A percentile compares a stretch with the other conserved stretches of the same genome.
Evolutionary conservation across 2,888 invertebrate species (phyloP).

Genomic region (Flabesymbios commensalis): DNA sequence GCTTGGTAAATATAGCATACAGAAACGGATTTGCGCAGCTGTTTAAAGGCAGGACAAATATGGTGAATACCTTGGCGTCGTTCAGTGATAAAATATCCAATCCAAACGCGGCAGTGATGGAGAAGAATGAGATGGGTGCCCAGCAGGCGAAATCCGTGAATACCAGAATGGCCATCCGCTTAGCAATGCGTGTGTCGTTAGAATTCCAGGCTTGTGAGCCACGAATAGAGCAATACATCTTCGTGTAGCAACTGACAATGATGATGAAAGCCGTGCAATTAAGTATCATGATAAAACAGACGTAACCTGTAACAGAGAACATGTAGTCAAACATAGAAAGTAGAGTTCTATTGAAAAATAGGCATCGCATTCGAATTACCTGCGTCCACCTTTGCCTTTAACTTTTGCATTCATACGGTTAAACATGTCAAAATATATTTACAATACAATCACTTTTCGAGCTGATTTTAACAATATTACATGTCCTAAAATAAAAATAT

Average conservation of each 20-base stretch:
- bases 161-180: conserved; percentile 93
- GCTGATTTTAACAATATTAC: too few species aligned
- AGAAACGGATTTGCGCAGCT: conserved; percentile 97
- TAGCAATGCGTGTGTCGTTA: conserved; percentile 93
- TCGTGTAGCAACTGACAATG: conserved; percentile 92
- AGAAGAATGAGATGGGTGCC: conserved; percentile 96
- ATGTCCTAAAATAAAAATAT: too few species aligned
- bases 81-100: conserved; percentile 86
- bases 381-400: too few species aligned
- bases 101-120: conserved; percentile 90
- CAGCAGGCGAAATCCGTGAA: conserved; percentile 98
- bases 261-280: conserved; percentile 80
- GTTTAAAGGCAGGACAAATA: conserved; percentile 93
- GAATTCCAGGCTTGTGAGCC: conserved; percentile 95
- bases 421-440: too few species aligned
- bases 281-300: conserved; percentile 56
- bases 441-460: too few species aligned
- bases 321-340: too few species aligned
- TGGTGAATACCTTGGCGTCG: conserved; percentile 93
- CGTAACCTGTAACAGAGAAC: conserved; percentile 57
- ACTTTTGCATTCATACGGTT: too few species aligned
- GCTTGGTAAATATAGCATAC: conserved; percentile 96
- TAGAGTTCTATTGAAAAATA: too few species aligned
- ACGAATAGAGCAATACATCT: conserved; percentile 97
- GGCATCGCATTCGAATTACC: too few species aligned